phyloP scores from a whole-genome alignment of 1,140 invertebrate genomes.

The Neodiprion fabricii region DNA sequence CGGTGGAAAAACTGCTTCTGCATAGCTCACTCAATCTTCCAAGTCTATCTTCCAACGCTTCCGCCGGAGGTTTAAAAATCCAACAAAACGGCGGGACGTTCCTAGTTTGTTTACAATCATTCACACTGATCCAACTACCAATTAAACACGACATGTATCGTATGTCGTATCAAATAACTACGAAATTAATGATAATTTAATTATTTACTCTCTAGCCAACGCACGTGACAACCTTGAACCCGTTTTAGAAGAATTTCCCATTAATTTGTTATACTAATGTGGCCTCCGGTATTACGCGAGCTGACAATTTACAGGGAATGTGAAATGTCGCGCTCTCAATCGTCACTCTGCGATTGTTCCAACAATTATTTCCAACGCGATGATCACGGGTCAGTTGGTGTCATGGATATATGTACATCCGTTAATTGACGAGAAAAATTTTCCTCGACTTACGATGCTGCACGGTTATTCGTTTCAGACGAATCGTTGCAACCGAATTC shows the following conservation, averaged over 20 bases:
- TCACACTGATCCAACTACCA: background rate
- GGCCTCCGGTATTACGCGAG: no score
- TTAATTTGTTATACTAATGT: no score
- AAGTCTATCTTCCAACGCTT: background rate
- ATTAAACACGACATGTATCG: background rate
- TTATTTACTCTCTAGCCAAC: background rate
- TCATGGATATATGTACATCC: no score
- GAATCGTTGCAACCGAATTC: no score
- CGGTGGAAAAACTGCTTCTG: background rate
- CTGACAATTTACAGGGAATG: no score
- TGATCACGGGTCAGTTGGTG: no score
- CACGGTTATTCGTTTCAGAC: no score
- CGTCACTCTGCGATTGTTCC: no score
- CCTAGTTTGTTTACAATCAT: background rate
- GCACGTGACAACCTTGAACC: background rate
- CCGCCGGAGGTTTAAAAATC: background rate
- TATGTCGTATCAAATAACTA: background rate
- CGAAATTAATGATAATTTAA: background rate
- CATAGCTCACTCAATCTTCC: background rate
- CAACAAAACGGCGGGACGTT: background rate
- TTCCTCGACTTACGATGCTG: no score
- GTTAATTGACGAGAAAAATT: no score
- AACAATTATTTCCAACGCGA: no score
- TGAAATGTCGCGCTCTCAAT: no score
- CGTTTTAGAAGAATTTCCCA: background rate